Evolutionary conservation across 2,113 vertebrate species (phyloP).

Genomic region (Gadus chalcogrammus): DNA sequence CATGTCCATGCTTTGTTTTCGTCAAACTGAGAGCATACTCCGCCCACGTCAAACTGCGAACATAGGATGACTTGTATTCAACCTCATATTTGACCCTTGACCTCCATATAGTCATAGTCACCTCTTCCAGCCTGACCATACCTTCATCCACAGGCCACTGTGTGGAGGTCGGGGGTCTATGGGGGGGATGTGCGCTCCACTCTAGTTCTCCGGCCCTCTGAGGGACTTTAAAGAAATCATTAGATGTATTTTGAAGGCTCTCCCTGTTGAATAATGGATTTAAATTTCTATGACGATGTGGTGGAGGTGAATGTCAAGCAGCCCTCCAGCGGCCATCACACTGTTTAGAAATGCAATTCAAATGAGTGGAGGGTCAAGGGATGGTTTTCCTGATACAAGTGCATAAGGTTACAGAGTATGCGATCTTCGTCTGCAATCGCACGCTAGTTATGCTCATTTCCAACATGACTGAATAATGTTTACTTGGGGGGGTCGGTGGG

Average conservation of each 20-base stretch:
- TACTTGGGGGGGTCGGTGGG: constrained; percentile 33
- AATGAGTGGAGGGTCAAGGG: constrained; percentile 34
- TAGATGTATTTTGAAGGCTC: neutral
- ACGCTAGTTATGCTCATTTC: constrained; percentile 48
- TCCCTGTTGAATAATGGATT: constrained; percentile 18
- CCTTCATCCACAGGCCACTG: too few species aligned
- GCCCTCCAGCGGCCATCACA: constrained; percentile 30
- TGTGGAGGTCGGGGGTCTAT: neutral
- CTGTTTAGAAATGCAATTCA: constrained; percentile 44
- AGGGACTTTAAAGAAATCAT: too few species aligned
- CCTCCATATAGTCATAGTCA: too few species aligned
- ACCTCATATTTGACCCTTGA: too few species aligned
- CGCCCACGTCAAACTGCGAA: too few species aligned
- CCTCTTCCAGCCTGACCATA: too few species aligned
- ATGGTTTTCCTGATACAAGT: constrained; percentile 15
- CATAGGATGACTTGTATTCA: too few species aligned
- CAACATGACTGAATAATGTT: constrained; percentile 36
- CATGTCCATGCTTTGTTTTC: too few species aligned
- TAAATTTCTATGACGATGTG: constrained; percentile 20
- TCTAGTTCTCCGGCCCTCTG: too few species aligned
- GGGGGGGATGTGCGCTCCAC: constrained; percentile 22
- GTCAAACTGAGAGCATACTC: too few species aligned
- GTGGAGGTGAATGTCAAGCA: constrained; percentile 36
- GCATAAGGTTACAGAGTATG: constrained; percentile 36
- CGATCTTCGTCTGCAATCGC: constrained; percentile 5